Evolutionary conservation across 2,888 invertebrate genomes (phyloP).

Genomic region (Chloroclystis v-ata): DNA sequence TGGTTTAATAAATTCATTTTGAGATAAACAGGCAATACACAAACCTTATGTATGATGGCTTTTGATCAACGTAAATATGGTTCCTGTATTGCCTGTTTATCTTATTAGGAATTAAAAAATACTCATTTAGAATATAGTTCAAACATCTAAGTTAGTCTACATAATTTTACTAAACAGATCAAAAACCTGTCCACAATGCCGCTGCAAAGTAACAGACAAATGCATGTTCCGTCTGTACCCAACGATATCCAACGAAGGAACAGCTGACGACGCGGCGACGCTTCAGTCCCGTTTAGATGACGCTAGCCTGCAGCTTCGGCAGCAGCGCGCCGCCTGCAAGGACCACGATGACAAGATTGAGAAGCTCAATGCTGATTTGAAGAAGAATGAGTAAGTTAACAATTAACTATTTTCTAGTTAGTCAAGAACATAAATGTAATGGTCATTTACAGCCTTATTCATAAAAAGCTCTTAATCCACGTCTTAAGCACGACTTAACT

Average conservation of each 20-base stretch:
- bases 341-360: conserved; percentile 44
- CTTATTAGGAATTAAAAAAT: no score
- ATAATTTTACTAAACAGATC: conserved; percentile 67
- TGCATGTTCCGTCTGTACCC: conserved; percentile 83
- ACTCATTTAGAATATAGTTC: no score
- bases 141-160: neutral
- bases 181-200: conserved; percentile 86
- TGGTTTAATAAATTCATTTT: no score
- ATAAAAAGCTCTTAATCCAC: no score
- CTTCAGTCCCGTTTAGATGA: conserved; percentile 82
- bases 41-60: no score
- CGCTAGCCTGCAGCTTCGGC: conserved; percentile 73
- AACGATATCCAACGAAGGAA: conserved; percentile 78
- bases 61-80: no score
- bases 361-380: conserved; percentile 35
- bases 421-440: no score
- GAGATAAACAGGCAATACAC: no score
- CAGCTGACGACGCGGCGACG: conserved; percentile 77
- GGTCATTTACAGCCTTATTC: no score
- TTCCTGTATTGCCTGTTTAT: no score
- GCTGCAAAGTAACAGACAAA: conserved; percentile 80
- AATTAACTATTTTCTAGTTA: no score
- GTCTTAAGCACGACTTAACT: no score
- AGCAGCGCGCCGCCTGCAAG: conserved; percentile 61
- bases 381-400: conserved; percentile 52